phyloP scores from a whole-genome alignment of 2,888 invertebrate genomes.

The Sericinus montela region DNA sequence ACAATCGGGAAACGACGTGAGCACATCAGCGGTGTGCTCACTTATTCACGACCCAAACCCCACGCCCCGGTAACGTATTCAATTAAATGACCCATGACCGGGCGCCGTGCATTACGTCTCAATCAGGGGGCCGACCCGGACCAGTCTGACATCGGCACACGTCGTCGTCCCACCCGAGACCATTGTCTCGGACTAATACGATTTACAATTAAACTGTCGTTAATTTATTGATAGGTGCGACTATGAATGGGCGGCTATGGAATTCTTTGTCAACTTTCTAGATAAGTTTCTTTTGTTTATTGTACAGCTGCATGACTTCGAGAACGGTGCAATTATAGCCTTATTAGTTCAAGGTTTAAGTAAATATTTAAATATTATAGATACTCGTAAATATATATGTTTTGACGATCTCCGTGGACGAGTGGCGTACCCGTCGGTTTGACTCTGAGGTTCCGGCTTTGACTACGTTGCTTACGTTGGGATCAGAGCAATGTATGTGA shows the following conservation, averaged over 20 bases:
- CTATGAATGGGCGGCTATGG: slow-evolving; percentile 13
- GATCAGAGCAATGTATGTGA: no score
- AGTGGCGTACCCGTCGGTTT: no score
- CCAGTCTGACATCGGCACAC: slow-evolving; percentile 49
- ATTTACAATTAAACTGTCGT: slow-evolving; percentile 43
- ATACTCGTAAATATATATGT: no score
- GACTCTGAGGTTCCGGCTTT: no score
- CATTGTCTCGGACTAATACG: slow-evolving; percentile 62
- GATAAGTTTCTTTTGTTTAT: slow-evolving; percentile 9
- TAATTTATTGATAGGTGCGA: slow-evolving; percentile 6
- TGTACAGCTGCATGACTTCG: neutral
- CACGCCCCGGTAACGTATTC: slow-evolving; percentile 3
- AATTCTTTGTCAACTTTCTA: slow-evolving; percentile 8
- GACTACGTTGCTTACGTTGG: no score
- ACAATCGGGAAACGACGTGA: neutral
- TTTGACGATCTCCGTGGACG: no score
- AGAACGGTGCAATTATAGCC: neutral
- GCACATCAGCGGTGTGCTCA: neutral
- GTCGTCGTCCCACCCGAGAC: slow-evolving; percentile 33
- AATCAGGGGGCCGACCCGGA: slow-evolving; percentile 43
- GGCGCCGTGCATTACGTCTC: slow-evolving; percentile 45
- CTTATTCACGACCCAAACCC: neutral
- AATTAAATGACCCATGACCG: slow-evolving; percentile 17
- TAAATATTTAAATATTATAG: no score
- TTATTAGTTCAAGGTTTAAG: neutral